phyloP scores from a whole-genome alignment of 2,888 invertebrate genomes.

The Scotopteryx bipunctaria region DNA sequence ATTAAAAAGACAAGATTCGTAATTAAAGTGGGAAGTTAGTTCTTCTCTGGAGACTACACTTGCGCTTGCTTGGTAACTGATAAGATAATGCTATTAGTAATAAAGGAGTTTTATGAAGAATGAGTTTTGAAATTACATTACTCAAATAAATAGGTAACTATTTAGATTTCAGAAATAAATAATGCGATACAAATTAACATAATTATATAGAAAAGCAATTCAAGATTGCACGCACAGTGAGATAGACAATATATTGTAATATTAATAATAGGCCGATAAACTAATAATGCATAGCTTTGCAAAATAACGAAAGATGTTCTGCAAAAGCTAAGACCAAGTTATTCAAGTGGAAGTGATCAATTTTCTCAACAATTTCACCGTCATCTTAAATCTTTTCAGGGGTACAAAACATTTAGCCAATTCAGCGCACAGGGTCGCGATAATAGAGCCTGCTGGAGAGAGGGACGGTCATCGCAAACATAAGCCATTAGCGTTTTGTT shows the following conservation, averaged over 20 bases:
- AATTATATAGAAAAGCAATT: no score
- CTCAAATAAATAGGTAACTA: no score
- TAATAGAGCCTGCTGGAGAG: slow-evolving; percentile 77
- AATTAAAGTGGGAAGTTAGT: slow-evolving; percentile 41
- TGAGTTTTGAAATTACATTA: slow-evolving; percentile 3
- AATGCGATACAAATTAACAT: no score
- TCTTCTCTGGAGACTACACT: slow-evolving; percentile 30
- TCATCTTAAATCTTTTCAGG: slow-evolving; percentile 79
- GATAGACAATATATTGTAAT: not conserved
- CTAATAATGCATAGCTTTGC: slow-evolving; percentile 18
- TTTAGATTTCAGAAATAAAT: no score
- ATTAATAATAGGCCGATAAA: slow-evolving; percentile 1
- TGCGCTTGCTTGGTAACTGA: slow-evolving; percentile 31
- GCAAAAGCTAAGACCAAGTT: slow-evolving; percentile 58
- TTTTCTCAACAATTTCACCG: slow-evolving; percentile 81
- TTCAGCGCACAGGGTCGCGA: slow-evolving; percentile 75
- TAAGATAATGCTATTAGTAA: slow-evolving; percentile 30
- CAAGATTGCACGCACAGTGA: not conserved
- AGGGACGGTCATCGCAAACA: slow-evolving; percentile 78
- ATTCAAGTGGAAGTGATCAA: slow-evolving; percentile 78
- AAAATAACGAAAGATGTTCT: slow-evolving; percentile 34
- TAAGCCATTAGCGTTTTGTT: slow-evolving; percentile 80
- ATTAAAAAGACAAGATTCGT: slow-evolving; percentile 40
- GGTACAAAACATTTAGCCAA: slow-evolving; percentile 81
- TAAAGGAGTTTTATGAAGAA: slow-evolving; percentile 14